Percentiles rank a stretch among this genome's conserved stretches.
Conservation (phyloP, 2,888 invertebrate species). For the Sceliomorpha sp. region DNA sequence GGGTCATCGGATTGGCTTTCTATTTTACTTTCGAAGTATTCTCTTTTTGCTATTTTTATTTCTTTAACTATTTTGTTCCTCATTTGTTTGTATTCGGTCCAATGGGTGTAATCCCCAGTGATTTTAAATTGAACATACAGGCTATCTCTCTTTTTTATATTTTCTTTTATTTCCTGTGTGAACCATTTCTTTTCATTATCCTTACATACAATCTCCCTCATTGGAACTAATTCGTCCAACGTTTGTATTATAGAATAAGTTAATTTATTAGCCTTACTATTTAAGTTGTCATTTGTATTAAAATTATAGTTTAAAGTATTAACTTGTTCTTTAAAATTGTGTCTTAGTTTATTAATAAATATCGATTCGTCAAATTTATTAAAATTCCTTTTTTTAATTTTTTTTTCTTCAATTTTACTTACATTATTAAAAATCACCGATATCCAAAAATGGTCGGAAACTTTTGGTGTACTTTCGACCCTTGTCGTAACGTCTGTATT, state of each 20-base stretch:
- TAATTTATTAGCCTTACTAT: slow-evolving; percentile 5
- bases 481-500: neutral
- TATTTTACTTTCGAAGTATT: too few relatives aligned
- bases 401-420: slow-evolving; percentile 2
- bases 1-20: too few relatives aligned
- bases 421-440: slow-evolving; percentile 11
- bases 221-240: slow-evolving; percentile 1
- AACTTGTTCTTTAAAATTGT: slow-evolving; percentile 18
- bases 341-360: slow-evolving; percentile 6
- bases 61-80: too few relatives aligned
- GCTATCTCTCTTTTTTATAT: too few relatives aligned
- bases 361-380: slow-evolving; percentile 17
- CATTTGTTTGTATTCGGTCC: slow-evolving; percentile 11
- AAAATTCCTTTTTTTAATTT: slow-evolving; percentile 17
- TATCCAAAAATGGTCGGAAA: slow-evolving; percentile 29
- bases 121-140: too few relatives aligned
- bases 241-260: slow-evolving; percentile 3
- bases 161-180: neutral
- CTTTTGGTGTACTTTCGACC: slow-evolving; percentile 18
- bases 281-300: slow-evolving; percentile 4
- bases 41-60: too few relatives aligned
- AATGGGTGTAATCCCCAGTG: too few relatives aligned
- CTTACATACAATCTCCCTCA: neutral
- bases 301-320: neutral
- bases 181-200: slow-evolving; percentile 10